Base-by-base conservation (phyloP, 1,140 invertebrate species). In the Atta texana region DNA sequence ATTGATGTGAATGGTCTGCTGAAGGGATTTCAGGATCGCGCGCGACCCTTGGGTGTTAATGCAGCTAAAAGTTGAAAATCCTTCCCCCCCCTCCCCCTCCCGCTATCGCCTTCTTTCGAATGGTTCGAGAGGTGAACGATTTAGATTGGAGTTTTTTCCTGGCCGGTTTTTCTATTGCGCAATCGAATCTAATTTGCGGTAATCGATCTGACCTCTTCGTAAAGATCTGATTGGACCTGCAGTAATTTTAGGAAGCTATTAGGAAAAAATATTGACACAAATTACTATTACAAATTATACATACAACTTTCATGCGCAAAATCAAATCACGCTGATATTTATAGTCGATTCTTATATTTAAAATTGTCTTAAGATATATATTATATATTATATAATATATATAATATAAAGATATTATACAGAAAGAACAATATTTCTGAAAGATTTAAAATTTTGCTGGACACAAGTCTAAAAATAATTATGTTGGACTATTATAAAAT, bases 11-110 rank as follows among this genome's bases (percentile, higher is more conserved):
- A 44, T 44, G 39, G 31, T 49, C 21, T 64, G 87, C 85, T 66
- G 51, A 86, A 86, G 87, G 31, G 28, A 76, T 39, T 59, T 57
- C 68, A 68, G 81, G 88, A 90, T 91, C 69, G 34, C 49, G 69
- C 64, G 59, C 72, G 51, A 57, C 59, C 88, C 86, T 89, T 71
- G 76, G 71, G 64, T 74, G 55, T 85, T 80, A 86, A 72, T 59
- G 57, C 4, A 12, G 21, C 71, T 24, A 51, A 57, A 63, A 55
- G 59, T 81, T 59, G 53, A 76, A 91, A 89, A 87, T 51, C 49
- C 72, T 87, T 75, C 57, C 61, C 34, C 3, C 51, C 28, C 3
- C 51, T 0, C 21, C 0, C 34, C 3, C 51, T n/a, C 34, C 3
- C 51, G 76, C 24, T 61, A 69, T 82, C 66, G 51, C 24, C 63